Evolutionary conservation across 2,888 invertebrate genomes (phyloP).

Genomic region (Epicampocera succincta): DNA sequence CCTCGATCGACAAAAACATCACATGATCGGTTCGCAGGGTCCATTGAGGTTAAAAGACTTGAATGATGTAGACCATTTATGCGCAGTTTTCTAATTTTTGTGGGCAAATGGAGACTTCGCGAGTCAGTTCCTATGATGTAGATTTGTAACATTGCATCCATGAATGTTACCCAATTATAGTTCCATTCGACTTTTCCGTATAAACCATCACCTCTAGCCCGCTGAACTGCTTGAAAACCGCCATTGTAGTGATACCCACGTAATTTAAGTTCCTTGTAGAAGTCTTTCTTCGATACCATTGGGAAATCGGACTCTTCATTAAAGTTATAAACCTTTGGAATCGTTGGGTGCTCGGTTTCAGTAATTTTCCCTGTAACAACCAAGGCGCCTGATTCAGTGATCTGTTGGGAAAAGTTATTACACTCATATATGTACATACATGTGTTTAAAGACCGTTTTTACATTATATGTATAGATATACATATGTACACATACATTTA

Average conservation of each 20-base stretch:
- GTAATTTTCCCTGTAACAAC: slow-evolving; percentile 88
- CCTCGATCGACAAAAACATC: slow-evolving; percentile 78
- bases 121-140: slow-evolving; percentile 87
- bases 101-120: slow-evolving; percentile 88
- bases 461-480: no score
- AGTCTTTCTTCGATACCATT: slow-evolving; percentile 84
- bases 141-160: slow-evolving; percentile 94
- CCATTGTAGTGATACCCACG: slow-evolving; percentile 86
- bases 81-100: slow-evolving; percentile 86
- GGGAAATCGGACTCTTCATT: slow-evolving; percentile 73
- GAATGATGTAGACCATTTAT: slow-evolving; percentile 87
- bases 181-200: slow-evolving; percentile 84
- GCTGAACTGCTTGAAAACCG: slow-evolving; percentile 75
- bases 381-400: slow-evolving; percentile 86
- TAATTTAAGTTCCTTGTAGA: slow-evolving; percentile 87
- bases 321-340: slow-evolving; percentile 68
- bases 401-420: slow-evolving; percentile 80
- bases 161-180: slow-evolving; percentile 93
- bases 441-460: no score
- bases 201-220: slow-evolving; percentile 78
- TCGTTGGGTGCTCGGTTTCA: slow-evolving; percentile 74
- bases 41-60: slow-evolving; percentile 81
- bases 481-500: no score
- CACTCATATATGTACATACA: no score
- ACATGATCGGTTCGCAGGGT: slow-evolving; percentile 76